phyloP scores from a whole-genome alignment of 1,140 invertebrate species.

The Pteromalus puparum region DNA sequence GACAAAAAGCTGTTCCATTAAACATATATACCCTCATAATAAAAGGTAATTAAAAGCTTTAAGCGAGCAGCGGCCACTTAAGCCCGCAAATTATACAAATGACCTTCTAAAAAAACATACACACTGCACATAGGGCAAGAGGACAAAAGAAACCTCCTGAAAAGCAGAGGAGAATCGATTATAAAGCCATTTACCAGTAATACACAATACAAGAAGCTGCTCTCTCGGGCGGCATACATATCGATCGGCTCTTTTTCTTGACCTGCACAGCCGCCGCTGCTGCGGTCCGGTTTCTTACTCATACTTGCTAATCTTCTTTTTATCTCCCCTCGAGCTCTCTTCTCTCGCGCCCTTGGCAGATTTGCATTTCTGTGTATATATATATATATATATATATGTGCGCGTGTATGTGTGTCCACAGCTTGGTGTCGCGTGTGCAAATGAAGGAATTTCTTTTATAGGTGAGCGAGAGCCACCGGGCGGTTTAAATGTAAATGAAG shows the following conservation, averaged over 20 bases:
- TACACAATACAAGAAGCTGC: background rate
- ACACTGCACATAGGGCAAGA: too few species aligned
- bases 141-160: background rate
- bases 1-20: background rate
- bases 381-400: background rate
- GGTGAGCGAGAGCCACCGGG: conserved; percentile 21
- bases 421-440: conserved; percentile 54
- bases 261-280: background rate
- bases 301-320: conserved; percentile 51
- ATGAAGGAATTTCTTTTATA: conserved; percentile 58
- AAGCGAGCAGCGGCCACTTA: background rate
- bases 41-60: background rate
- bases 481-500: conserved; percentile 68
- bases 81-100: background rate
- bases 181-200: conserved; percentile 31
- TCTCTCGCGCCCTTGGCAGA: conserved; percentile 33
- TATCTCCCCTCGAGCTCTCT: conserved; percentile 23
- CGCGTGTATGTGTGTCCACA: background rate
- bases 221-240: background rate
- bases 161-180: conserved; percentile 22
- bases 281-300: conserved; percentile 42
- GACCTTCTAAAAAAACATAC: background rate
- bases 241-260: conserved; percentile 50
- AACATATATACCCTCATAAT: background rate
- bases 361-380: conserved; percentile 56